Evolutionary conservation across 2,113 vertebrate genomes (phyloP), one percentile per base, ranked within the genome.

Genomic region (Tupaia tana): DNA sequence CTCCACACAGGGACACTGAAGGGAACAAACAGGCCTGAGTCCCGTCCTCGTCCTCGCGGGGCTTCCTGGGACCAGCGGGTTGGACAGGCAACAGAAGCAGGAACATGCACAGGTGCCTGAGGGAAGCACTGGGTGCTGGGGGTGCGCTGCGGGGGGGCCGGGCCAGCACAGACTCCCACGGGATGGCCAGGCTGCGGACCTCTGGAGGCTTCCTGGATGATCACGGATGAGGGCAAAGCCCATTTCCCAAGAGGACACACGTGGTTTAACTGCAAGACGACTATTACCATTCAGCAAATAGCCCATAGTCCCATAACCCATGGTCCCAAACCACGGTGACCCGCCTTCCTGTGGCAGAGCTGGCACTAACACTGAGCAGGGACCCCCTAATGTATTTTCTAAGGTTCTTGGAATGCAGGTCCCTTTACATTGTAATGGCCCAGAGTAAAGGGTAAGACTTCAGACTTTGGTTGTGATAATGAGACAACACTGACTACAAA

Each of bases 21-120:
- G 61, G 15, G 63, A 59, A 22, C 27, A 71, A 56, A 9, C 1
- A 0, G 27, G 18, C 29, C 0, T 3, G 8, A 34, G 14, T 4
- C 71, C 14, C 56, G 63, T 12, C 31, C 34, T 75, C 56, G 63
- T 12, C 31, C 34, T 75, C 61, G 1, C 7, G 16, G 13, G 25
- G 9, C 22, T 82, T 34, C 52, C 69, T 25, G 43, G 43, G 69
- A 7, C 9, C 10, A 1, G 1, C 2, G 12, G 43, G 67, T 18
- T 27, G n/a, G 4, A 31, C 6, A 20, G 59, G 29, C 20, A 70
- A 27, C 2, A 31, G 43, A 54, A n/a, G 20, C 6, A n/a, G 88
- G 80, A 5, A 20, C 18, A 52, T 7, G 15, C 10, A 59, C 43
- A 24, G 34, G 69, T 3, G 16, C 73, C 29, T 29, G 19, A 16